Conservation (phyloP, 1,140 invertebrate genomes). For the Cryptotermes secundus region DNA sequence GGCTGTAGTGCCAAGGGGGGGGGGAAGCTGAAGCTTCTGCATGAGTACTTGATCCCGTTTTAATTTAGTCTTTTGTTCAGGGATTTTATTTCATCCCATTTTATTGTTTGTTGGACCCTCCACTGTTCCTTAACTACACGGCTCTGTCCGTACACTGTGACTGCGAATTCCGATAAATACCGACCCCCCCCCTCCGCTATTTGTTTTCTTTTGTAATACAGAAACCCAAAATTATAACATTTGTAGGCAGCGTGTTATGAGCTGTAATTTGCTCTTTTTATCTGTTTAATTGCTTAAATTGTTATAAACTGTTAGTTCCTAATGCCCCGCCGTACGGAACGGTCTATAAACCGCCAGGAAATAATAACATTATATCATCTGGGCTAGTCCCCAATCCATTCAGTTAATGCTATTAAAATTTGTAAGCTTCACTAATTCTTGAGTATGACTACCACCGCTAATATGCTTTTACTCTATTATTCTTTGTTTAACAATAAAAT, state of each 20-base stretch:
- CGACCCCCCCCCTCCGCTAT: not conserved
- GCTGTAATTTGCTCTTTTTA: constrained; percentile 9
- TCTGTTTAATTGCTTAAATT: not conserved
- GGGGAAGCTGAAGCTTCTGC: no score
- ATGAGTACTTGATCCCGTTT: not conserved
- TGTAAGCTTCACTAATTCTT: not conserved
- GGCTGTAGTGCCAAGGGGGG: no score
- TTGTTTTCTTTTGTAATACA: not conserved
- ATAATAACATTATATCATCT: not conserved
- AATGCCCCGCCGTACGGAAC: not conserved
- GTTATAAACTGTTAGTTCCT: constrained; percentile 1
- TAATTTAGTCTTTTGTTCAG: not conserved
- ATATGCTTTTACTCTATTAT: not conserved
- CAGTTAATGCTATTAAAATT: not conserved
- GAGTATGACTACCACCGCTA: not conserved
- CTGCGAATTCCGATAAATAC: not conserved
- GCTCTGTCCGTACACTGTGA: not conserved
- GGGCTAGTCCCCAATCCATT: not conserved
- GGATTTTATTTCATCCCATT: constrained; percentile 2
- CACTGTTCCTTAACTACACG: not conserved
- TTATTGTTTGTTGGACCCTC: not conserved
- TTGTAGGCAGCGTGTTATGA: not conserved
- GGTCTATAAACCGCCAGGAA: not conserved
- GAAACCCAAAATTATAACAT: not conserved
- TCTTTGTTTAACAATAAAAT: not conserved